Conservation (phyloP, 2,888 invertebrate species). For the Gastrophysa polygoni region DNA sequence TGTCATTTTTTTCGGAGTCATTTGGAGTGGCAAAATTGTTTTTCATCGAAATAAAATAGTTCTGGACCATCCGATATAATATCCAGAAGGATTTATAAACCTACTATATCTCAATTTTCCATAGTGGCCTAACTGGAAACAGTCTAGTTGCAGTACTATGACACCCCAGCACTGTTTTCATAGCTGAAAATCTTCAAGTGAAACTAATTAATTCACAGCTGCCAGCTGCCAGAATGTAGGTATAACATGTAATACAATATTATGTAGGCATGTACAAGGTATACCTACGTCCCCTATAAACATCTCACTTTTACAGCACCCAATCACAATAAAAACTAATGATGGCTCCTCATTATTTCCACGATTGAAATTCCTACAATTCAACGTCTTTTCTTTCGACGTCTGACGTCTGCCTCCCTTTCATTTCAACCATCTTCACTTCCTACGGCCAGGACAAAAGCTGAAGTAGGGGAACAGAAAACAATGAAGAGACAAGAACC, state of each 20-base stretch:
- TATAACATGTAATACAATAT: not conserved
- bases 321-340: constrained; percentile 28
- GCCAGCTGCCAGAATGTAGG: not conserved
- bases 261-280: not conserved
- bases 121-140: too few relatives aligned
- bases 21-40: too few relatives aligned
- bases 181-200: too few relatives aligned
- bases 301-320: not conserved
- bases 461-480: constrained; percentile 84
- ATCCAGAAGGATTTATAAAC: too few relatives aligned
- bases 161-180: too few relatives aligned
- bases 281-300: not conserved
- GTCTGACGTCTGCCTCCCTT: constrained; percentile 9
- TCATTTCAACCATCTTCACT: constrained; percentile 15
- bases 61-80: too few relatives aligned
- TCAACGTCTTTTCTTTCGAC: constrained; percentile 18
- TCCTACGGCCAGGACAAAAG: constrained; percentile 64
- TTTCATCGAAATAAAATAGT: too few relatives aligned
- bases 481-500: constrained; percentile 89
- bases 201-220: too few relatives aligned
- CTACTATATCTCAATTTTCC: too few relatives aligned
- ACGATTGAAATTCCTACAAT: constrained; percentile 28
- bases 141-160: too few relatives aligned
- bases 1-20: too few relatives aligned
- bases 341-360: constrained; percentile 26